Evolutionary conservation across 1,140 invertebrate genomes (phyloP).

Genomic region (Acyrthosiphon pisum): DNA sequence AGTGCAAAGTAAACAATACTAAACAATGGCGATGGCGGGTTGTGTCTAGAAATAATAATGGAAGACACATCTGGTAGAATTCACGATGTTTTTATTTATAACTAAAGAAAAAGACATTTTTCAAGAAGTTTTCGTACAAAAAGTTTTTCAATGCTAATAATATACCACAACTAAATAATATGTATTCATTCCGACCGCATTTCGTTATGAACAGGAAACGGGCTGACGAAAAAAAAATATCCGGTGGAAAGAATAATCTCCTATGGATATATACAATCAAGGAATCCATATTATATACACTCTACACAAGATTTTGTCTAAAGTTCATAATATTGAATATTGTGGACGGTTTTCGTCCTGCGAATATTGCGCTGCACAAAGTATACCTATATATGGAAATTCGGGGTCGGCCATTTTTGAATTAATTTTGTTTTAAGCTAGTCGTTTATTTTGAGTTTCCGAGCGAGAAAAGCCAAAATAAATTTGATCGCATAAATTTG

Average conservation of each 20-base stretch:
- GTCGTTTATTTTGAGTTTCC: constrained; percentile 36
- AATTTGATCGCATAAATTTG: constrained; percentile 54
- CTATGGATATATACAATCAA: constrained; percentile 9
- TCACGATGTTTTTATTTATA: constrained; percentile 53
- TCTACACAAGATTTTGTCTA: constrained; percentile 1
- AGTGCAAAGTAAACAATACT: constrained; percentile 45
- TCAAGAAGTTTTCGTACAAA: constrained; percentile 41
- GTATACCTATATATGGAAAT: neutral
- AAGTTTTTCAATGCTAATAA: constrained; percentile 54
- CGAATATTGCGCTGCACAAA: neutral
- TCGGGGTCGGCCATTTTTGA: constrained; percentile 12
- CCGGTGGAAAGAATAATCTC: constrained; percentile 32
- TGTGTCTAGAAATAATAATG: constrained; percentile 53
- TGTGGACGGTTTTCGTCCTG: neutral
- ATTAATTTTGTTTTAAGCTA: constrained; percentile 48
- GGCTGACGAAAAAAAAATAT: constrained; percentile 20
- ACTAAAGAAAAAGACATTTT: constrained; percentile 54
- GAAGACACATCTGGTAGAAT: constrained; percentile 51
- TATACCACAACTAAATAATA: constrained; percentile 7
- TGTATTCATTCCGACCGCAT: constrained; percentile 36
- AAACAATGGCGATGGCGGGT: constrained; percentile 28
- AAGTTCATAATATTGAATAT: constrained; percentile 19
- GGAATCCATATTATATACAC: neutral
- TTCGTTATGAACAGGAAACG: constrained; percentile 53
- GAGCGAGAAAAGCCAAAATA: neutral